Base-by-base conservation (phyloP, 2,797 vertebrate species). In the Lutjanus argentimaculatus region DNA sequence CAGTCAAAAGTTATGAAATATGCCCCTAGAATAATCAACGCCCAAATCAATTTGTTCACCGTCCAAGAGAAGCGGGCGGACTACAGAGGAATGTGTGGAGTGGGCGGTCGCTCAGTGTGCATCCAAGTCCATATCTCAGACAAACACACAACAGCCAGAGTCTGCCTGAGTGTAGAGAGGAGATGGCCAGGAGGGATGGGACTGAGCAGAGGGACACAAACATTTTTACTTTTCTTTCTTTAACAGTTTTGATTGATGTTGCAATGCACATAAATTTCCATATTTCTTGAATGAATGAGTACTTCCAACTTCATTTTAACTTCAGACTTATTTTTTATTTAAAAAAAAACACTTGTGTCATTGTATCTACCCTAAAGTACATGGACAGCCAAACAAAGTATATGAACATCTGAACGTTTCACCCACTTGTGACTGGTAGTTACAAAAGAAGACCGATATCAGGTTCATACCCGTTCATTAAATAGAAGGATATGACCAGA, bases 41-140 rank as follows among this genome's bases (percentile, higher is more conserved):
- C 51, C 81, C 70, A 84, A 92, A 93, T 94, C 90, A 87, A 93
- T 94, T 92, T 91, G 90, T 93, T 93, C 92, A 72, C 86, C 63
- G 85, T 89, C 86, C 83, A 88, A 88, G 78, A 88, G 79, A 53
- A 88, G 85, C 76, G 82, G 79, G 83, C 46, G 76, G 65, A 92
- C 89, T 88, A 87, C 88, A 92, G 86, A 92, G 88, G 89, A 92
- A 91, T 88, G 89, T 75, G 87, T 64, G 77, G 82, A 89, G 93
- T 91, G 87, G 93, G 91, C 71, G 87, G 85, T 75, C 36, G 51
- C 82, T 77, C 17, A 19, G 77, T 17, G 7, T 53, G 73, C 84
- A 74, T 91, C 89, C 89, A 77, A 89, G 85, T 87, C 88, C 92
- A 87, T 92, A 93, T 93, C 93, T 92, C 90, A 70, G 78, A 79